phyloP scores from a whole-genome alignment of 2,797 vertebrate genomes.

The Pelochelys cantorii region DNA sequence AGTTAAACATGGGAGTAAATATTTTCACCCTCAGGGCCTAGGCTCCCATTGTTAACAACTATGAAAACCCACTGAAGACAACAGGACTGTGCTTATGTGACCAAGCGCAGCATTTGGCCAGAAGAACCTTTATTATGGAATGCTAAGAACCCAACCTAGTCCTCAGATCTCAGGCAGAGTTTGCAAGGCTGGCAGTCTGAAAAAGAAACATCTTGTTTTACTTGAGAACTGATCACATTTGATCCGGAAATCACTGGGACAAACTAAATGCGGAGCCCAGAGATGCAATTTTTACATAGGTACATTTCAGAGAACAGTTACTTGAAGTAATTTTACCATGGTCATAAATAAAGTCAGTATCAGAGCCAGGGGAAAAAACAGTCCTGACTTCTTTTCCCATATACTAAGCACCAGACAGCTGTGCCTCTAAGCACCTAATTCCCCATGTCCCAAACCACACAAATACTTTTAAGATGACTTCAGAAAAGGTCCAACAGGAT shows the following conservation, averaged over 20 bases:
- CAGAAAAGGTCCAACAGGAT: background rate
- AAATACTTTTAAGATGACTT: background rate
- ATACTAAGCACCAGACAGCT: background rate
- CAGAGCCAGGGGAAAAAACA: background rate
- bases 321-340: background rate
- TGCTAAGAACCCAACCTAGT: background rate
- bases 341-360: background rate
- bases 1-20: background rate
- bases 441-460: background rate
- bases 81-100: no score
- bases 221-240: background rate
- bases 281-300: background rate
- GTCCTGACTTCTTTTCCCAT: background rate
- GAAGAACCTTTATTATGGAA: background rate
- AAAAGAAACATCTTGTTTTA: background rate
- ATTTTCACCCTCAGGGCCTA: background rate
- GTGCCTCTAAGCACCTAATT: background rate
- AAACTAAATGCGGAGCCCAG: background rate
- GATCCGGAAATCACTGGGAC: background rate
- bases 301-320: background rate
- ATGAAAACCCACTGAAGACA: background rate
- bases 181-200: constrained; percentile 1
- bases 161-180: background rate
- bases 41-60: background rate
- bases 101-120: background rate